phyloP scores from a whole-genome alignment of 2,888 invertebrate species.

The Hydropsyche betteni region DNA sequence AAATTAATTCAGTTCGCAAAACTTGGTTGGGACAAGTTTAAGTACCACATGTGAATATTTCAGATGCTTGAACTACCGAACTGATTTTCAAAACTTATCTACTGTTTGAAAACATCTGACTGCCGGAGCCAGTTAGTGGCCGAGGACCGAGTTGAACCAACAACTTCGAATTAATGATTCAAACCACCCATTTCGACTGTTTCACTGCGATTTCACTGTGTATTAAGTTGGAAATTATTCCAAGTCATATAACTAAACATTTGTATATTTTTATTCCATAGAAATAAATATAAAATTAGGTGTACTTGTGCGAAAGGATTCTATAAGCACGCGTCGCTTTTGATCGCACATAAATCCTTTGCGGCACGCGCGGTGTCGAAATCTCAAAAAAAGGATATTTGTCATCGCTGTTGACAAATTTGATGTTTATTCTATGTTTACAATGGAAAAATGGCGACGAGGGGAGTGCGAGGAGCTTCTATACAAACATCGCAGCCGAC shows the following conservation, averaged over 20 bases:
- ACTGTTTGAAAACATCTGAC: constrained; percentile 39
- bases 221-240: too few relatives aligned
- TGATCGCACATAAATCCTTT: too few relatives aligned
- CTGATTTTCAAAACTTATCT: neutral
- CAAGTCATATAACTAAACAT: too few relatives aligned
- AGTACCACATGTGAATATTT: constrained; percentile 7
- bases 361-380: neutral
- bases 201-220: too few relatives aligned
- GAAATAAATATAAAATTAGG: too few relatives aligned
- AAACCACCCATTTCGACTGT: constrained; percentile 20
- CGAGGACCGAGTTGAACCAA: constrained; percentile 37
- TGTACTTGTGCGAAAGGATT: too few relatives aligned
- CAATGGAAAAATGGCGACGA: neutral
- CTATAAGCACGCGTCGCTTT: too few relatives aligned
- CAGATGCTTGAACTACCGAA: neutral
- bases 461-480: neutral
- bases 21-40: neutral
- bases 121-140: constrained; percentile 44
- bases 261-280: too few relatives aligned
- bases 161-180: constrained; percentile 48
- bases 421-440: constrained; percentile 23
- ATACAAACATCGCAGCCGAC: constrained; percentile 5
- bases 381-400: constrained; percentile 15
- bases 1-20: too few relatives aligned
- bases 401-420: constrained; percentile 16